phyloP scores from a whole-genome alignment of 2,797 vertebrate genomes.

The Oreonectes daqikongensis region DNA sequence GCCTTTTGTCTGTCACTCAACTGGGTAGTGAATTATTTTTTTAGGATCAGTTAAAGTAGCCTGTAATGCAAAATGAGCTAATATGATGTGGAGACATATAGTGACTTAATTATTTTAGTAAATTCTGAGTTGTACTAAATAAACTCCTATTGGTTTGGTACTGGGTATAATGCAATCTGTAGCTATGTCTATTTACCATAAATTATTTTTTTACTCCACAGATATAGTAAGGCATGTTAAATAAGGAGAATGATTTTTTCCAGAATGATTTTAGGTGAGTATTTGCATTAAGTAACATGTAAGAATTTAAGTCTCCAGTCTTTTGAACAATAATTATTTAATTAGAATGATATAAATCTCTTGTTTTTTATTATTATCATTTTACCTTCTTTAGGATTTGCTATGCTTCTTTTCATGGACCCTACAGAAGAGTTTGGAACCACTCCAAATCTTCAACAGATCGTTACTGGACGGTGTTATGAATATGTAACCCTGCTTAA shows the following conservation, averaged over 20 bases:
- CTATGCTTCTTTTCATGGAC: constrained; percentile 51
- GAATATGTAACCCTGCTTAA: constrained; percentile 72
- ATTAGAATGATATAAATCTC: background rate
- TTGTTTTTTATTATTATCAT: constrained; percentile 27
- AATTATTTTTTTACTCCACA: background rate
- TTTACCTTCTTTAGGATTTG: constrained; percentile 60
- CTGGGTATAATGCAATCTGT: too few relatives aligned
- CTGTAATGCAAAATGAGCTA: too few relatives aligned
- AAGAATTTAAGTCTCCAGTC: too few relatives aligned
- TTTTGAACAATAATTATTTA: background rate
- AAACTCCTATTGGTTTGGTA: too few relatives aligned
- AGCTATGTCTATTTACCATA: background rate
- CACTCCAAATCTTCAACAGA: constrained; percentile 79
- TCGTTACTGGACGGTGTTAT: constrained; percentile 85
- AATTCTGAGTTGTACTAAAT: too few relatives aligned
- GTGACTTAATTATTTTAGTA: too few relatives aligned
- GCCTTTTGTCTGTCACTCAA: too few relatives aligned
- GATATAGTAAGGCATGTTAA: background rate
- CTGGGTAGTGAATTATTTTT: too few relatives aligned
- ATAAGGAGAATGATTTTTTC: too few relatives aligned
- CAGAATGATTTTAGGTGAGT: constrained; percentile 36
- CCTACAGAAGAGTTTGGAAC: constrained; percentile 71
- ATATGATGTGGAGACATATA: too few relatives aligned
- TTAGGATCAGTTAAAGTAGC: too few relatives aligned
- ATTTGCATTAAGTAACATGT: too few relatives aligned